phyloP scores from a whole-genome alignment of 2,113 vertebrate genomes.

The Heptranchias perlo region DNA sequence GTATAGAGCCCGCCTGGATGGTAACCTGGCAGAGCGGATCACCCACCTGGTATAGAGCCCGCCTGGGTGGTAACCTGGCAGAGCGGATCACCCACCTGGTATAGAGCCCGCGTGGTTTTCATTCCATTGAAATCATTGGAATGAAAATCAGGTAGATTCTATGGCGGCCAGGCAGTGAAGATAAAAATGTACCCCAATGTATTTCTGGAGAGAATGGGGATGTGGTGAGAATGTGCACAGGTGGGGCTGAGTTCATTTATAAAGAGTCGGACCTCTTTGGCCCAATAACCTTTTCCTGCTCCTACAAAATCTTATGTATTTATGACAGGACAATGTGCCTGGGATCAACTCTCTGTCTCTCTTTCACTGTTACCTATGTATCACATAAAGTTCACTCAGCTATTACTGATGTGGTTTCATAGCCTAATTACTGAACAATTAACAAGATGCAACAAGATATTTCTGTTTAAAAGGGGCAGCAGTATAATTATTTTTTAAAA shows the following conservation, averaged over 20 bases:
- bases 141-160: neutral
- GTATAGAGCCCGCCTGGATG: neutral
- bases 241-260: neutral
- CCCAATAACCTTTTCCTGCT: neutral
- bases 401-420: neutral
- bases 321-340: neutral
- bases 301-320: no score
- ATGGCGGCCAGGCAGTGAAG: neutral
- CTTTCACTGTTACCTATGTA: neutral
- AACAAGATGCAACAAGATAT: neutral
- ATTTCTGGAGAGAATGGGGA: neutral
- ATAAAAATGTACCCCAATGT: neutral
- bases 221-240: neutral
- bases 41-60: neutral
- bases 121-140: neutral
- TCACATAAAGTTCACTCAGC: neutral
- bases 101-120: neutral
- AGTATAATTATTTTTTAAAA: neutral
- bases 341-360: neutral
- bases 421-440: slow-evolving; percentile 4
- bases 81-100: no score
- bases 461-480: neutral
- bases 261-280: neutral
- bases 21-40: neutral
- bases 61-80: no score